Base-by-base conservation (phyloP, 2,113 vertebrate species). In the Amphiprion percula region DNA sequence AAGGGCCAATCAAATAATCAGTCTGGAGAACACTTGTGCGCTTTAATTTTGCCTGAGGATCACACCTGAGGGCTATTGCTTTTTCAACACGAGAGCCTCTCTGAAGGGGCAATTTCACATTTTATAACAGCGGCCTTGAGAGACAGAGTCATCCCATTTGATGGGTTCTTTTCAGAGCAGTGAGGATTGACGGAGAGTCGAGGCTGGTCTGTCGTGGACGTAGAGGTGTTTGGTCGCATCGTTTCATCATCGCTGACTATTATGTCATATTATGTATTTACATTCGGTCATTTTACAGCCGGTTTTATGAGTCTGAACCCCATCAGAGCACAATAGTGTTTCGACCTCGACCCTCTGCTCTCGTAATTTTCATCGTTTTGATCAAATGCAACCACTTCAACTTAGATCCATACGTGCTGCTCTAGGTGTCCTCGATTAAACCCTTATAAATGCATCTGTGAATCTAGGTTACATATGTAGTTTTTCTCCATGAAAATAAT, bases 1-100 rank as follows among this genome's bases (percentile, higher is more conserved):
- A 23, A 77, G 71, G 74, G 68, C 74, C 83, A 88, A 92, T 92
- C 84, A 90, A 83, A 82, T 87, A 80, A 92, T 92, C 90, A 87
- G 60, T 41, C 33, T 80, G 60, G 80, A 88, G 86, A 77, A 85
- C 84, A 63, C 82, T 83, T 30, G 23, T 49, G 21, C 53, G 23
- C 75, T 82, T 82, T 77, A 73, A 76, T 82, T 89, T 72, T 39
- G 59, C 85, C 56, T 21, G 69, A 77, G 52, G 67, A 68, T 77
- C 44, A 73, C 87, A 85, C 87, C 81, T 78, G 87, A 85, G 81
- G 41, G 77, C 65, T 39, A 66, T 67, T 66, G 81, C 69, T 66
- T 73, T 84, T 75, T 58, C 68, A 74, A 65, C 26, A 66, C 4
- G 3, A 73, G 75, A 62, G 67, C 46, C 49, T 68, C 54, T 47